phyloP scores from a whole-genome alignment of 2,888 invertebrate genomes.

The Sepiola atlantica region DNA sequence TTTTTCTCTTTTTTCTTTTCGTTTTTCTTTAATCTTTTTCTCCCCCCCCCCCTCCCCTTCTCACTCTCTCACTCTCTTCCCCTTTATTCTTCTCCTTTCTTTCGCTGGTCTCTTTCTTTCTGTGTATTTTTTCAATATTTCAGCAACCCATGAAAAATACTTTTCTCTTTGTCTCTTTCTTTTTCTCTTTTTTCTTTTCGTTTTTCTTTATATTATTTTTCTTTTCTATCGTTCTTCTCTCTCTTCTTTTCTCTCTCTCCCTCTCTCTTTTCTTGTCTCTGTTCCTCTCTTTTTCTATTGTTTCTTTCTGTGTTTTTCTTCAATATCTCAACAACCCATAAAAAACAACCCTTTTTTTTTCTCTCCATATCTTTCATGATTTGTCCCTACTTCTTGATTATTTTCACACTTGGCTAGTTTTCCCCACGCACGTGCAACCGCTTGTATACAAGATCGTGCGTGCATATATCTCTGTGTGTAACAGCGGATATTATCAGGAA shows the following conservation, averaged over 20 bases:
- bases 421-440: background rate
- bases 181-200: background rate
- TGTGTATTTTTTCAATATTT: no score
- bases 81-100: background rate
- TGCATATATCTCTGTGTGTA: slow-evolving; percentile 36
- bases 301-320: background rate
- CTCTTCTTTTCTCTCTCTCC: background rate
- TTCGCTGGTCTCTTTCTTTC: no score
- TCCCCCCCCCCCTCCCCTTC: background rate
- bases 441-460: slow-evolving; percentile 17
- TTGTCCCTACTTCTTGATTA: background rate
- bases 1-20: background rate
- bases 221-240: accelerated
- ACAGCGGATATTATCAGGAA: slow-evolving; percentile 32
- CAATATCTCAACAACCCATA: background rate
- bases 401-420: background rate
- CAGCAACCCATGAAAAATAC: no score
- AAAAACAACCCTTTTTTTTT: background rate
- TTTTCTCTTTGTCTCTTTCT: background rate
- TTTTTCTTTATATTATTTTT: background rate
- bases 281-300: background rate
- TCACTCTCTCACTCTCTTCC: background rate
- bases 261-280: background rate
- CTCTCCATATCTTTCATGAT: background rate
- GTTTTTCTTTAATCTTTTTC: no score